These are phyloP conservation scores for Anguilla anguilla DNA, from an alignment of 2,797 vertebrate genomes.

Conservation along the genomic window DNA sequence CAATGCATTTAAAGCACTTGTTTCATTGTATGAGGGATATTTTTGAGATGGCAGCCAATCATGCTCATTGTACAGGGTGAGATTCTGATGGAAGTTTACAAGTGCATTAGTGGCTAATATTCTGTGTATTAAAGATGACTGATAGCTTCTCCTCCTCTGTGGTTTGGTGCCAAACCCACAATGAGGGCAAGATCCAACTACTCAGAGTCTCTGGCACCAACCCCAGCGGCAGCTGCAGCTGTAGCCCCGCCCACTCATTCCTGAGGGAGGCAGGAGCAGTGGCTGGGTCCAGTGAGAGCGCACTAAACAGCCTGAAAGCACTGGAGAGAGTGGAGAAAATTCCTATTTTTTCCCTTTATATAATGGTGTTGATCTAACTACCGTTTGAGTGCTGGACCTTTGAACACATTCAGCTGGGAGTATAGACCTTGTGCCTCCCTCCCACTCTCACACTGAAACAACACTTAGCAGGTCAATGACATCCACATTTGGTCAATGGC, in stretches of 20 bases:
- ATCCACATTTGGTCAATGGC: constrained; percentile 23
- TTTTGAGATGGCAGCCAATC: constrained; percentile 18
- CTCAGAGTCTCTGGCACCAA: constrained; percentile 36
- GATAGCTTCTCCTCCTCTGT: constrained; percentile 1
- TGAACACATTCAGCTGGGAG: neutral
- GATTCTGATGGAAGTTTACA: constrained; percentile 23
- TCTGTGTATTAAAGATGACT: constrained; percentile 26
- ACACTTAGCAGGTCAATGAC: constrained; percentile 5
- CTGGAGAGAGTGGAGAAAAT: neutral
- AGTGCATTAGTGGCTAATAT: constrained; percentile 26
- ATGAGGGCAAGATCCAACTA: constrained; percentile 21
- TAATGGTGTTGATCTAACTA: constrained; percentile 17
- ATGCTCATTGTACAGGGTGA: constrained; percentile 24
- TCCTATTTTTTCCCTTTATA: neutral
- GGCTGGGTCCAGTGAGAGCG: neutral
- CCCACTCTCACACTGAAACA: neutral
- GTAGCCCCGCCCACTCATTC: neutral
- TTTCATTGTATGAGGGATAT: constrained; percentile 38
- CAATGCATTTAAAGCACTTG: constrained; percentile 38
- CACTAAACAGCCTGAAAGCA: neutral
- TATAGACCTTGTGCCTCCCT: neutral
- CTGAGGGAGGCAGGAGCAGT: neutral
- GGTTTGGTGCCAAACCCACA: constrained; percentile 32
- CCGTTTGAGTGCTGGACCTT: neutral
- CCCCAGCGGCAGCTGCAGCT: constrained; percentile 29